Base-by-base conservation (phyloP, 2,797 vertebrate species). In the Coregonus sp. region DNA sequence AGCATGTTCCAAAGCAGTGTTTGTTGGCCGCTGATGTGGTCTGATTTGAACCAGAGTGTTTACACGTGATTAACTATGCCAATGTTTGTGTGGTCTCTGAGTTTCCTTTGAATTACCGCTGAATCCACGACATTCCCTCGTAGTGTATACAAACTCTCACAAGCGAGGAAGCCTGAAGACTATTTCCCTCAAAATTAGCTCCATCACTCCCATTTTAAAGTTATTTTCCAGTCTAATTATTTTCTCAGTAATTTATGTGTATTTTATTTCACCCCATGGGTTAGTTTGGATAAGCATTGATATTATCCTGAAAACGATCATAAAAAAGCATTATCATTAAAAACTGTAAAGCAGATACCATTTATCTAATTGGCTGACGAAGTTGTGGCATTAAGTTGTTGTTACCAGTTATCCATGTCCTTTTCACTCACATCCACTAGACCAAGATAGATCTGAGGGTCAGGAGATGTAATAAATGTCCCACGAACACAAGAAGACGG, bases 31-130 rank as follows among this genome's bases (percentile, higher is more conserved):
- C 50, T 29, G 12, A 15, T 72, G 50, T 72, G 29, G 33, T 56
- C 7, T 76, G 54, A 70, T 70, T 35, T 51, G 50, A 56, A 56
- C 31, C 18, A 50, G 47, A 47, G 47, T 18, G 47, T 75, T 75
- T 68, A 25, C 74, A 65, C 11, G 25, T 67, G 65, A 75, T 68
- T 51, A 75, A 75, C 61, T 50, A 47, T 31, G 61, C 18, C 59
- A 63, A 50, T 74, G 73, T 65, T 75, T 75, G 31, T 51, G 37
- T 75, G n/a, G 68, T 40, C 61, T 66, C 29, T 14, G 15, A 37
- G 75, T 68, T 66, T 66, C 40, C 74, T 52, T 67, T 75, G n/a
- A 75, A 65, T 66, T 67, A 33, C 61, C 3, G 20, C 61, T 15
- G 25, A 47, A 75, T 25, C 33, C 5, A 65, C 35, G 3, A 37